These are phyloP conservation scores for Epizoanthus illoricatus DNA, from an alignment of 92 coral and sea anemone species.

Conservation along the genomic window DNA sequence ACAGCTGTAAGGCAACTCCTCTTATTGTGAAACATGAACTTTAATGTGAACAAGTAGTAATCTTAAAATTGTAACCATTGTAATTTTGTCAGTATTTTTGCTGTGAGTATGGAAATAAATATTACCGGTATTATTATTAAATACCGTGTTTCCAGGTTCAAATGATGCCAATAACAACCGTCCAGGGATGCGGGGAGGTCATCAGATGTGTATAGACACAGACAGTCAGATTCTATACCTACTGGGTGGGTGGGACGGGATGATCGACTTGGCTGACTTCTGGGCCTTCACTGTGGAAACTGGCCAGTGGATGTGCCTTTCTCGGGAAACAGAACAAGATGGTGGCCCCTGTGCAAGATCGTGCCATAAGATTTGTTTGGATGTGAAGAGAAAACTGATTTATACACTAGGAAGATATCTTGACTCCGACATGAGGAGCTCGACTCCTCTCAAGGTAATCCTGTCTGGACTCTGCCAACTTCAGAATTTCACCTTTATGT, in stretches of 20 bases:
- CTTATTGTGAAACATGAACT: too few species aligned
- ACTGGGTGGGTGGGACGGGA: conserved; percentile 99
- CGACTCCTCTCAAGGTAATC: conserved; percentile 89
- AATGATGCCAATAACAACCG: conserved; percentile 50
- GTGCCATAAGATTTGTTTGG: conserved; percentile 96
- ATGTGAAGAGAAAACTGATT: conserved; percentile 77
- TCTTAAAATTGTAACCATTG: not conserved
- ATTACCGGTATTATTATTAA: too few species aligned
- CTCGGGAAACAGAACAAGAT: conserved; percentile 89
- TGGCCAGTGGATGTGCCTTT: conserved; percentile 80
- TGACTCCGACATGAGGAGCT: conserved; percentile 85
- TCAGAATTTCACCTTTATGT: too few species aligned
- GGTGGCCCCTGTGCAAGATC: conserved; percentile 99
- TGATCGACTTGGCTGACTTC: conserved; percentile 88
- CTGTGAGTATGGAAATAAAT: not conserved
- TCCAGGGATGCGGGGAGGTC: conserved; percentile 99
- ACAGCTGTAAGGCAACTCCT: too few species aligned
- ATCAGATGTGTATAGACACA: conserved; percentile 94
- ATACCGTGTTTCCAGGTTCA: not conserved
- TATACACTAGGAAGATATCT: conserved; percentile 93
- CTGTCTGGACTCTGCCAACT: too few species aligned
- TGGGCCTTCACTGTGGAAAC: conserved; percentile 81
- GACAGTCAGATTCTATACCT: conserved; percentile 83
- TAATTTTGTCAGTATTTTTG: too few species aligned
- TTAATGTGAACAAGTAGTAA: too few species aligned